Evolutionary conservation across 1,140 invertebrate species (phyloP).

Genomic region (Hycleus cichorii): DNA sequence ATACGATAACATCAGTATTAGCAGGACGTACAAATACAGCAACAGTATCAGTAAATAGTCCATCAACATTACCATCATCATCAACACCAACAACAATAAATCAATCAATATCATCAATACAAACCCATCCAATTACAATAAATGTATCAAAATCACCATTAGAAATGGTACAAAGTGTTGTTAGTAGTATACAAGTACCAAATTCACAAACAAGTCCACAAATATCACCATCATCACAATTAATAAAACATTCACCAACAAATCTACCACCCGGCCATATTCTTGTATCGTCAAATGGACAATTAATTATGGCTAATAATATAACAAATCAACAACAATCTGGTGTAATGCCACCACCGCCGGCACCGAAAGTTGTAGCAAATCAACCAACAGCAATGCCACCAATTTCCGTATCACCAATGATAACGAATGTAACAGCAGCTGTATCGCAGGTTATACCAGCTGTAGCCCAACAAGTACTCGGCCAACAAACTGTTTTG

Average conservation of each 20-base stretch:
- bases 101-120: slow-evolving; percentile 42
- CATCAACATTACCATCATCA: slow-evolving; percentile 44
- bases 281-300: slow-evolving; percentile 64
- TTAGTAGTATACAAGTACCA: slow-evolving; percentile 64
- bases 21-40: slow-evolving; percentile 67
- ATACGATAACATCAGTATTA: slow-evolving; percentile 69
- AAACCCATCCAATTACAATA: slow-evolving; percentile 28
- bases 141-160: slow-evolving; percentile 58
- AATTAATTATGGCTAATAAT: slow-evolving; percentile 58
- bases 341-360: slow-evolving; percentile 56
- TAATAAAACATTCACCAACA: slow-evolving; percentile 43
- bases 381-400: slow-evolving; percentile 53
- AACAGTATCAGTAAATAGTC: slow-evolving; percentile 62
- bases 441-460: slow-evolving; percentile 60
- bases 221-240: slow-evolving; percentile 30
- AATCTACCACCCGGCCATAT: slow-evolving; percentile 60
- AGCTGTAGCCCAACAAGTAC: slow-evolving; percentile 51
- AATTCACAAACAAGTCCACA: slow-evolving; percentile 37
- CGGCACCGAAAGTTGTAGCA: slow-evolving; percentile 49
- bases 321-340: slow-evolving; percentile 40
- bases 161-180: slow-evolving; percentile 74
- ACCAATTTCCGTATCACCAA: slow-evolving; percentile 56
- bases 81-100: slow-evolving; percentile 46
- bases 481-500: slow-evolving; percentile 69
- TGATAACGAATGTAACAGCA: slow-evolving; percentile 63